Percentiles rank a stretch among this genome's conserved stretches.
Conservation (phyloP, 2,797 vertebrate genomes). For the Phoxinus dragarum region DNA sequence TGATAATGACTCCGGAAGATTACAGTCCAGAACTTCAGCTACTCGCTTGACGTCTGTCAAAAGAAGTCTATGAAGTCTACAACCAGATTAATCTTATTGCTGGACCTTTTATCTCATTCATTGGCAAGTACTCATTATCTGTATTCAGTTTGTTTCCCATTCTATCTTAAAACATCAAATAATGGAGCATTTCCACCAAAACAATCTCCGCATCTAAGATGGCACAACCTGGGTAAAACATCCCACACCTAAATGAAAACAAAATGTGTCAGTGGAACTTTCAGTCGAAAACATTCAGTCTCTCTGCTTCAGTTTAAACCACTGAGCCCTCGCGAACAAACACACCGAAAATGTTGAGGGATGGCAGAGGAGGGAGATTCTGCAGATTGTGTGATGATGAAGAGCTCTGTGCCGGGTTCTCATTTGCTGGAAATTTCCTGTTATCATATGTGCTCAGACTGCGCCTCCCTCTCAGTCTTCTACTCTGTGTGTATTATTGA, state of each 20-base stretch:
- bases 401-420: constrained; percentile 38
- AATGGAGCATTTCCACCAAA: constrained; percentile 4
- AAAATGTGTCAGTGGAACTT: constrained; percentile 15
- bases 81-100: background rate
- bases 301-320: background rate
- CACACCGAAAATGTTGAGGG: constrained; percentile 7
- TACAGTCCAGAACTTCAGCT: constrained; percentile 29
- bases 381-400: constrained; percentile 53
- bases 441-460: constrained; percentile 57
- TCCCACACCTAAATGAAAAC: constrained; percentile 18
- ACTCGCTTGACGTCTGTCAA: background rate
- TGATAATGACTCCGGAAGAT: constrained; percentile 26
- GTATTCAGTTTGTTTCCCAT: background rate
- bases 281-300: background rate
- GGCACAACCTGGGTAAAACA: constrained; percentile 1
- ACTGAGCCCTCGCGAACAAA: constrained; percentile 18
- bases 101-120: background rate
- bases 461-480: constrained; percentile 44
- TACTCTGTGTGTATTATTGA: constrained; percentile 45
- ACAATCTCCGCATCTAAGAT: constrained; percentile 1
- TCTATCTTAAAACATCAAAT: background rate
- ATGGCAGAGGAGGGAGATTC: constrained; percentile 33
- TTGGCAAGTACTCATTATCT: background rate
- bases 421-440: constrained; percentile 56
- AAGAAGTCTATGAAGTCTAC: background rate